Base-by-base conservation (phyloP, 2,113 vertebrate species). In the Platichthys flesus region DNA sequence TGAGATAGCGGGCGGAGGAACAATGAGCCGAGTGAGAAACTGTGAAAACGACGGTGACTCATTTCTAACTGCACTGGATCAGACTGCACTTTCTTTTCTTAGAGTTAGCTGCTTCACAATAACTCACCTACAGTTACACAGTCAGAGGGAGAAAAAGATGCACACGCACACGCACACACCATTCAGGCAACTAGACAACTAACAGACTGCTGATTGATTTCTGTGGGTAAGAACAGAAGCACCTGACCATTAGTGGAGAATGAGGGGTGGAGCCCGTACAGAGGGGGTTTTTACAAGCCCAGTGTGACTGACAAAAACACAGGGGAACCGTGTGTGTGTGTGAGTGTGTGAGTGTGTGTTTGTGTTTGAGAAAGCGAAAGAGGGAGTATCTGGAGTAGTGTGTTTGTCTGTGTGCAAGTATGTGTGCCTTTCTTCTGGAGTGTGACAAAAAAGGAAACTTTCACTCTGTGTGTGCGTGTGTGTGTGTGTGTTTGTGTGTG, bases 171-270 rank as follows among this genome's bases (percentile, higher is more conserved):
- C 14, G 45, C 26, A 35, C 61, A 61, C 52, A 57, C 47, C 12
- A 82, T 79, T 85, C 51, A 85, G 24, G 4, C 42, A 55, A 69
- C 16, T 10, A 81, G 87, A 86, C 85, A 88, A 21, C 49, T 18
- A 89, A 60, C 78, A 86, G 77, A 85, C 86, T 90, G 86, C 57
- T 90, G 88, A 90, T 82, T 86, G 85, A 87, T 90, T 85, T 81
- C 82, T 83, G 72, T 57, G 67, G 63, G 28, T 82, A 70, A 52
- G 69, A 88, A 84, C 82, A 84, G 80, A 81, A 85, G 78, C 82
- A 90, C 89, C 88, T 92, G 89, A 91, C 73, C 64, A 78, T 79
- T 84, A 79, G 71, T 0, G 13, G 64, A 60, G 75, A 87, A 81
- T 71, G 57, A 83, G 57, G 77, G 85, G 81, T 18, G 75, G 71